Evolutionary conservation across 2,888 invertebrate genomes (phyloP), one percentile per base, ranked within the genome.

Genomic region (Agriopis marginaria): DNA sequence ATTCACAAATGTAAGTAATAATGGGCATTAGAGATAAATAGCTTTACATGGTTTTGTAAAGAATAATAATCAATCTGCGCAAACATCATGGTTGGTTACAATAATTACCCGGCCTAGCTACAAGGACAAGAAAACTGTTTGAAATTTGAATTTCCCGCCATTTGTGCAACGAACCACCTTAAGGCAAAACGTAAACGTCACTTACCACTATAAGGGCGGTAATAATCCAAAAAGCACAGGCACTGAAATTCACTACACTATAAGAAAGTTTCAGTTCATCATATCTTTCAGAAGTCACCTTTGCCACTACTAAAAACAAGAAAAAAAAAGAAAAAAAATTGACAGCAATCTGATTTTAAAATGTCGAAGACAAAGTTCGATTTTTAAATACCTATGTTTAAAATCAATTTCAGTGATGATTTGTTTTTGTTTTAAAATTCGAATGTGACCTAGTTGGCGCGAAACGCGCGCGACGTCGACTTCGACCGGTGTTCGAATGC

Each of bases 401-500:
- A 14, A 44, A 56, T 44, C 39, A 45, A 53, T 40, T 42, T 66
- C 44, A 14, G 12, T 14, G 11, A 39, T 67, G 68, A 82, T 82
- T 85, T 75, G 75, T 82, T 84, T 79, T 84, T 82, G 76, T 80
- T 83, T 83, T 77, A 75, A 17, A 56, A 77, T 77, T 77, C 47
- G 70, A 65, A 49, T 81, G 80, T 83, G 86, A 86, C 84, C 84
- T 75, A 86, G 83, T 82, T 84, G 76, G 79, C 78, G 77, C 58
- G 69, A 78, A 73, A 75, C 84, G 82, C 90, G 90, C 86, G 89
- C 88, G 83, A 79, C 79, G 74, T 74, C 81, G 80, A 73, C 86
- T 85, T 84, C 84, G 79, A 80, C 82, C 82, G 81, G 79, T 78
- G 84, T 80, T 79, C 85, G 89, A 91, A 88, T 92, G 91, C 87